These are phyloP conservation scores for Pipra filicauda DNA, from an alignment of 2,113 vertebrate species.

Conservation along the genomic window DNA sequence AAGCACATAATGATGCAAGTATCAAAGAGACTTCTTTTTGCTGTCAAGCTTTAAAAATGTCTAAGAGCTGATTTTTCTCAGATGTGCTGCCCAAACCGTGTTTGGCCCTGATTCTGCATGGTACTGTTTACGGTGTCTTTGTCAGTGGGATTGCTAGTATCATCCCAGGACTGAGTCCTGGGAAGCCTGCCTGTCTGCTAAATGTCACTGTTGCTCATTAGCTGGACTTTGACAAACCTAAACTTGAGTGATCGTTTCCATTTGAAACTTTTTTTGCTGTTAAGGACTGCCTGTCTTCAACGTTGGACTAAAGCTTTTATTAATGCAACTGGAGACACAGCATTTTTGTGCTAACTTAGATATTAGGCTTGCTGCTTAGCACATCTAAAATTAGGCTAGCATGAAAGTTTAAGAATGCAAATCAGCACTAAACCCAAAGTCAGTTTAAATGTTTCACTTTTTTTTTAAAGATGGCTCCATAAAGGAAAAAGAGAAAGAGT, in stretches of 20 bases:
- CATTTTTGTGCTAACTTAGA: conserved; percentile 15
- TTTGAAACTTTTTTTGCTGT: background rate
- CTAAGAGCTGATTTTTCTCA: background rate
- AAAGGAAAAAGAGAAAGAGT: conserved; percentile 9
- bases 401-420: conserved; percentile 24
- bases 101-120: background rate
- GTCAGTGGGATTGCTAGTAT: background rate
- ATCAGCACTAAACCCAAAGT: conserved; percentile 27
- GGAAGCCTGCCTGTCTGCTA: background rate
- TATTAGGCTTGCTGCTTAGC: conserved; percentile 3
- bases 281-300: background rate
- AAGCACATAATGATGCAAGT: background rate
- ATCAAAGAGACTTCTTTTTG: background rate
- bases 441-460: background rate
- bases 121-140: background rate
- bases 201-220: background rate
- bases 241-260: background rate
- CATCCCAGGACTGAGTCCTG: background rate
- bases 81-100: background rate
- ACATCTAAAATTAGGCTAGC: conserved; percentile 7
- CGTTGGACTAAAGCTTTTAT: background rate
- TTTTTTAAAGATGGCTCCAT: background rate
- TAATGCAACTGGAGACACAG: background rate
- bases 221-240: background rate
- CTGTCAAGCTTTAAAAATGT: background rate